Evolutionary conservation across 37 sponge, comb jelly and placozoan genomes (phyloP), one percentile per base, ranked within the genome.

Genomic region (Mnemiopsis leidyi): DNA sequence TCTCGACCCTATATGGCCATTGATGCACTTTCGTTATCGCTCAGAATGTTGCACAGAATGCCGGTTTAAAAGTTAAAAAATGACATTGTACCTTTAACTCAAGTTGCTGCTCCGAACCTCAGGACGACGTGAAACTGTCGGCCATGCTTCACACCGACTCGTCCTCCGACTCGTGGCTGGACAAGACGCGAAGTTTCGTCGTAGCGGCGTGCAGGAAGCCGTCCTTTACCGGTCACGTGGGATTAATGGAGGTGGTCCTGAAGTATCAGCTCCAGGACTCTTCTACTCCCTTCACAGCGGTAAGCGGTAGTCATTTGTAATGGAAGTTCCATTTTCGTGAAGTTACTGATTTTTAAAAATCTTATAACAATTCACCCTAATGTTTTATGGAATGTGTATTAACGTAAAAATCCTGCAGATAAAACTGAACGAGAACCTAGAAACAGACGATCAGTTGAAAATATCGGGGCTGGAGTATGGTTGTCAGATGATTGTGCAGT

Each of bases 181-280:
- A 85, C 28, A 85, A 40, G 29, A 85, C 90, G 5, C 40, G 90
- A 29, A 39, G 61, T 0, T 85, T 85, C 26, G 90, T 85, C 0
- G 61, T 85, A 25, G 90, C 61, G 1, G 90, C 90, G 24, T 85
- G 90, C 90, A 39, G 48, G 26, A 85, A 85, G 23, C 39, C 90
- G 61, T 85, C 90, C 48, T 85, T 85, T 39, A 36, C 90, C 7
- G 90, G 90, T 39, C 90, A 85, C 61, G 90, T 85, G 0, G 90
- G 90, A n/a, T 37, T 85, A 0, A 85, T 85, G 90, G 90, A 85
- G 25, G 90, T 85, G 0, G 90, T 85, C 1, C 90, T 85, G 61
- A 85, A 85, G 30, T 85, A 85, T 37, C 90, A 85, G 48, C 5
- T 85, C 1, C 90, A 85, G 29, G 90, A 85, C 26, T 31, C 9